Percentiles rank a stretch among this genome's conserved stretches.
Conservation (phyloP, 2,797 vertebrate genomes). For the Remorina albescens region DNA sequence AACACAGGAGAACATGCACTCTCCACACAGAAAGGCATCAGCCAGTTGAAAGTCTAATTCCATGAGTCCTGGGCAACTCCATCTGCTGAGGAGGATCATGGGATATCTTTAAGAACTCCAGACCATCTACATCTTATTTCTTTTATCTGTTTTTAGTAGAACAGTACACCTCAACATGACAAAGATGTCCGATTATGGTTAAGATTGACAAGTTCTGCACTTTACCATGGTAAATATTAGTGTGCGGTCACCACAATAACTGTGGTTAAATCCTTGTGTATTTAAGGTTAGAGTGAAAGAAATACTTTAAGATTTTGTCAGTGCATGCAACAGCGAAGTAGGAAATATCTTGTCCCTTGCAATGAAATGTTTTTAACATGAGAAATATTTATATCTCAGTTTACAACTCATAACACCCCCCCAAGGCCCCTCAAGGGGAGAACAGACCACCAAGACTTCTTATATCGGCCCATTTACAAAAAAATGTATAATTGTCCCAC, state of each 20-base stretch:
- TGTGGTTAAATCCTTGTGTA: slow-evolving; percentile 36
- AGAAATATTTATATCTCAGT: background rate
- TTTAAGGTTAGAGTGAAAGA: slow-evolving; percentile 23
- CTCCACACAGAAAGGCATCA: too few species aligned
- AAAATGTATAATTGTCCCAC: background rate
- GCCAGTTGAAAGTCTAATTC: too few species aligned
- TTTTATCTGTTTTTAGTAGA: slow-evolving; percentile 11
- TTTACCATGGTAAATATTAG: slow-evolving; percentile 34
- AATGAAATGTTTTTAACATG: background rate
- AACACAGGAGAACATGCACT: too few species aligned
- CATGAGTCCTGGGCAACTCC: background rate
- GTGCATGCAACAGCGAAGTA: background rate
- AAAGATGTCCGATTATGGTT: slow-evolving; percentile 32
- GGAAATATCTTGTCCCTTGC: background rate
- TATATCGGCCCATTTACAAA: background rate
- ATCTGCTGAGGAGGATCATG: background rate
- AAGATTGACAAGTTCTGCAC: slow-evolving; percentile 23
- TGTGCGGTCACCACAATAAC: slow-evolving; percentile 31
- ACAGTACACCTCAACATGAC: background rate
- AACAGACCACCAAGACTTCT: too few species aligned
- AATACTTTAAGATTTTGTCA: slow-evolving; percentile 23
- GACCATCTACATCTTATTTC: background rate
- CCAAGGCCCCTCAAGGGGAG: too few species aligned
- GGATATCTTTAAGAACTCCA: slow-evolving; percentile 14
- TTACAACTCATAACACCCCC: background rate